These are phyloP conservation scores for Arrhopalites spinosus DNA, from an alignment of 2,888 invertebrate species.

Conservation along the genomic window DNA sequence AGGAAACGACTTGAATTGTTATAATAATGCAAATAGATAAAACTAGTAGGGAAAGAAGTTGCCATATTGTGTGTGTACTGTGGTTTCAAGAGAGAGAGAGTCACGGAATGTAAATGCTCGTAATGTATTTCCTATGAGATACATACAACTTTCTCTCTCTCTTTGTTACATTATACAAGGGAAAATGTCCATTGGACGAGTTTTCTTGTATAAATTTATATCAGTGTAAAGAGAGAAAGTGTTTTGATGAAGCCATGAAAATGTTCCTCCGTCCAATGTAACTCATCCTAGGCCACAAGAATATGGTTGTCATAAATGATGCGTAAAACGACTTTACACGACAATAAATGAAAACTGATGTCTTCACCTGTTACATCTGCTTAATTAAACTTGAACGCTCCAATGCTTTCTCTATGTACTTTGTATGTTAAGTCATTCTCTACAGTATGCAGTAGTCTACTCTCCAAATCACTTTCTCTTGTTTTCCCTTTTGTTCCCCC, in stretches of 20 bases:
- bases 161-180: background rate
- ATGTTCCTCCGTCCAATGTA: background rate
- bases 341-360: conserved; percentile 18
- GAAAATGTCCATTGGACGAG: background rate
- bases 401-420: background rate
- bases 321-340: conserved; percentile 29
- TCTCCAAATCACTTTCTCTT: background rate
- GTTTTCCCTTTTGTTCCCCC: too few species aligned
- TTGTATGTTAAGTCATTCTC: too few species aligned
- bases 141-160: too few species aligned
- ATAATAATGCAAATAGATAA: conserved; percentile 15
- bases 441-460: too few species aligned
- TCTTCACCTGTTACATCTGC: conserved; percentile 32
- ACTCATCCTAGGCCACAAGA: conserved; percentile 13
- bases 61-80: background rate
- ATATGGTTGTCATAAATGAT: conserved; percentile 21
- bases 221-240: background rate
- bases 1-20: conserved; percentile 10
- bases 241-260: background rate
- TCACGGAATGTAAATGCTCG: background rate
- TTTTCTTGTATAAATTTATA: background rate
- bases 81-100: background rate
- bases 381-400: conserved; percentile 21
- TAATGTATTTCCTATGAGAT: background rate
- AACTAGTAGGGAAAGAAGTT: background rate